Conservation (phyloP, 2,113 vertebrate genomes). For the Semnornis frantzii region DNA sequence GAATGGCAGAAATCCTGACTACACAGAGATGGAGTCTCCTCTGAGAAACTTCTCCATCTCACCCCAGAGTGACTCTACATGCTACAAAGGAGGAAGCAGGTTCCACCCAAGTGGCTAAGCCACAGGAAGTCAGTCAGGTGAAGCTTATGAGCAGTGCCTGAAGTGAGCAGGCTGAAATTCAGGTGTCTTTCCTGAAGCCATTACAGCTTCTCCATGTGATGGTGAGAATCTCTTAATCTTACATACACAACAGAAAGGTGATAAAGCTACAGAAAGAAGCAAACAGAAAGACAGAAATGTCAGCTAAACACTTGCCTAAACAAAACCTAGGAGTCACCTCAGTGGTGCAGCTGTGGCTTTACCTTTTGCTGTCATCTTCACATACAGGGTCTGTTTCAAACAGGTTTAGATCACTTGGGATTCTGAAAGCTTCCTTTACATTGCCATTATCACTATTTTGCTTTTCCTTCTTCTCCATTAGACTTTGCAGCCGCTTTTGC, state of each 20-base stretch:
- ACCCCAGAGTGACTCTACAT: neutral
- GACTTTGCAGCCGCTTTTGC: slow-evolving; percentile 73
- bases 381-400: slow-evolving; percentile 24
- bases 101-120: neutral
- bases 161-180: neutral
- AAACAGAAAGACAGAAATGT: neutral
- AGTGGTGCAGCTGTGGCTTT: neutral
- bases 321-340: neutral
- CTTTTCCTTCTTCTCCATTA: slow-evolving; percentile 76
- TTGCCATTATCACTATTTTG: neutral
- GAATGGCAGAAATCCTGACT: neutral
- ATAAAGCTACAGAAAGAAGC: neutral
- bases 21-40: neutral
- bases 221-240: neutral
- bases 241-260: neutral
- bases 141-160: neutral
- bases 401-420: slow-evolving; percentile 64
- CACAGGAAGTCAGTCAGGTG: neutral
- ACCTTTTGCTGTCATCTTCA: slow-evolving; percentile 73
- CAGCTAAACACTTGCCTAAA: neutral
- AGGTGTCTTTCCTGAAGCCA: neutral
- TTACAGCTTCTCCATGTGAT: neutral
- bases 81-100: neutral
- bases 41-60: neutral
- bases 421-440: neutral